phyloP scores from a whole-genome alignment of 2,888 invertebrate genomes.

The Frankliniella fusca region DNA sequence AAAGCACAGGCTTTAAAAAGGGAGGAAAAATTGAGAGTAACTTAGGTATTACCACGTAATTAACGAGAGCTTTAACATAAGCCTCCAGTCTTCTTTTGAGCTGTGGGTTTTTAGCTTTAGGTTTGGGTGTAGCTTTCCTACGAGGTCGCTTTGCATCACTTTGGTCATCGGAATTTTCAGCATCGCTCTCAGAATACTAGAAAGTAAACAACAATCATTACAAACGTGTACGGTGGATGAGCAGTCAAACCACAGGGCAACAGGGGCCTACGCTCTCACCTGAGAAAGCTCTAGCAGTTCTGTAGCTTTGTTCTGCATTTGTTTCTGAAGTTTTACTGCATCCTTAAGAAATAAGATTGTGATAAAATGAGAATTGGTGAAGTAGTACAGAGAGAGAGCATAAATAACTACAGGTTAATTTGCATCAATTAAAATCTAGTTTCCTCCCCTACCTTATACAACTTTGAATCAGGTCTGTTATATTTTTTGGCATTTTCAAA shows the following conservation, averaged over 20 bases:
- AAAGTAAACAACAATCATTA: constrained; percentile 27
- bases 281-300: constrained; percentile 64
- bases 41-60: constrained; percentile 55
- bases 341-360: constrained; percentile 53
- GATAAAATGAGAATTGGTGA: constrained; percentile 27
- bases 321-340: constrained; percentile 77
- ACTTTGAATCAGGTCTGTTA: constrained; percentile 72
- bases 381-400: constrained; percentile 24
- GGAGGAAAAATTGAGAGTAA: too few relatives aligned
- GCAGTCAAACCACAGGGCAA: neutral
- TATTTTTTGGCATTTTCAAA: constrained; percentile 95
- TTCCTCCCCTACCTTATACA: constrained; percentile 63
- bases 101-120: constrained; percentile 51
- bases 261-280: constrained; percentile 41
- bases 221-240: too few relatives aligned
- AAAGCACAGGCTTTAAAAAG: too few relatives aligned
- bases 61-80: constrained; percentile 70
- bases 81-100: constrained; percentile 75
- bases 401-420: neutral
- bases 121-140: constrained; percentile 37
- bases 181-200: constrained; percentile 52
- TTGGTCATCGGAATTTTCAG: constrained; percentile 48
- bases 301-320: constrained; percentile 75
- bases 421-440: constrained; percentile 18
- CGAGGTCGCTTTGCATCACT: constrained; percentile 41